Conservation (phyloP, 2,113 vertebrate species). For the Hiodon tergisus region DNA sequence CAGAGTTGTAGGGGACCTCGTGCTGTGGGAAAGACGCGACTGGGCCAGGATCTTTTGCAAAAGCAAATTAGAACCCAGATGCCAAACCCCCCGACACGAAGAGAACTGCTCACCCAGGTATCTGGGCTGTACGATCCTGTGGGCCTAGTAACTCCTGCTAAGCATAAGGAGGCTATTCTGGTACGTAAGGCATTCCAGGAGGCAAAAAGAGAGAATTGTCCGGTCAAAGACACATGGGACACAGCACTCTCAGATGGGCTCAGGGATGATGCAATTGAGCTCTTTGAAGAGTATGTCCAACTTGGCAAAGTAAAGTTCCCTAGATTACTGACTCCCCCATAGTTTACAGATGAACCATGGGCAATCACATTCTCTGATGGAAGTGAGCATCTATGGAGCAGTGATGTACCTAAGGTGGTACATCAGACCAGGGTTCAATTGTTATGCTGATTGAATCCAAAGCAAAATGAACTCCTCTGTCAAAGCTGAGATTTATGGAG, state of each 20-base stretch:
- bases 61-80: slow-evolving; percentile 5
- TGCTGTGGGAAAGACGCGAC: slow-evolving; percentile 22
- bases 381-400: slow-evolving; percentile 18
- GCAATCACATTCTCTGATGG: slow-evolving; percentile 23
- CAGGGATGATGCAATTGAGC: slow-evolving; percentile 19
- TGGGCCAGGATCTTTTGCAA: slow-evolving; percentile 16
- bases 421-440: not conserved
- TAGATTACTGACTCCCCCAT: slow-evolving; percentile 6
- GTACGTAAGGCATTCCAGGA: slow-evolving; percentile 21
- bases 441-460: slow-evolving; percentile 22
- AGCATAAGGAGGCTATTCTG: slow-evolving; percentile 24
- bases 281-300: slow-evolving; percentile 26
- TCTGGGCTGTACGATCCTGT: slow-evolving; percentile 18
- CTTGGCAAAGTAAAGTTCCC: slow-evolving; percentile 13
- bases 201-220: not conserved
- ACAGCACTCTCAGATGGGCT: slow-evolving; percentile 13
- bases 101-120: slow-evolving; percentile 17
- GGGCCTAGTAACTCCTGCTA: slow-evolving; percentile 17
- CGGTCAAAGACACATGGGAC: slow-evolving; percentile 26
- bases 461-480: slow-evolving; percentile 22
- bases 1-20: slow-evolving; percentile 13
- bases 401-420: slow-evolving; percentile 20
- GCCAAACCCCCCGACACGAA: slow-evolving; percentile 14
- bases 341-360: accelerated
- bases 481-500: slow-evolving; percentile 30